Conservation (phyloP, 2,888 invertebrate genomes). For the Muschampia plurimacula region DNA sequence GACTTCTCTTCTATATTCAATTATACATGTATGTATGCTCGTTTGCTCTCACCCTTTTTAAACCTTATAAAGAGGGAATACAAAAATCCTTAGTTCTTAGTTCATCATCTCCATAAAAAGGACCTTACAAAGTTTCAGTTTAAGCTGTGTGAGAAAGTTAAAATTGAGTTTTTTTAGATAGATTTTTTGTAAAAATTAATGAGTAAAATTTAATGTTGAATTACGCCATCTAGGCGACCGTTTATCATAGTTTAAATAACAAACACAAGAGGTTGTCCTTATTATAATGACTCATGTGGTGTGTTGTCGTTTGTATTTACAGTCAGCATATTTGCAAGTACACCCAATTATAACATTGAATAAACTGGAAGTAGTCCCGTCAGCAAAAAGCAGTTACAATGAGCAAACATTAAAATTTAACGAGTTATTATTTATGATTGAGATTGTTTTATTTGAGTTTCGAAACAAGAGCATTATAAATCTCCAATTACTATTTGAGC, state of each 20-base stretch:
- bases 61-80: too few relatives aligned
- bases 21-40: too few relatives aligned
- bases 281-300: background rate
- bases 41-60: too few relatives aligned
- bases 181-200: too few relatives aligned
- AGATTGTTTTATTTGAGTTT: slow-evolving; percentile 8
- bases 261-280: background rate
- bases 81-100: too few relatives aligned
- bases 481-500: background rate
- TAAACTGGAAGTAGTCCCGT: background rate
- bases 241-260: background rate
- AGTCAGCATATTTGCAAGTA: background rate
- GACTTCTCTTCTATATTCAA: too few relatives aligned
- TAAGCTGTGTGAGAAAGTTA: too few relatives aligned
- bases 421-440: background rate
- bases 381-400: slow-evolving; percentile 5
- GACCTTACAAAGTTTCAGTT: too few relatives aligned
- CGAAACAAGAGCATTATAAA: slow-evolving; percentile 11
- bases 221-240: too few relatives aligned
- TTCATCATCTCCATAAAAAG: too few relatives aligned
- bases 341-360: slow-evolving; percentile 6
- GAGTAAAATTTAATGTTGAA: too few relatives aligned
- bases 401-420: slow-evolving; percentile 13
- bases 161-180: too few relatives aligned
- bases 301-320: background rate